Evolutionary conservation across 2,797 vertebrate species (phyloP).

Genomic region (Mycteria americana): DNA sequence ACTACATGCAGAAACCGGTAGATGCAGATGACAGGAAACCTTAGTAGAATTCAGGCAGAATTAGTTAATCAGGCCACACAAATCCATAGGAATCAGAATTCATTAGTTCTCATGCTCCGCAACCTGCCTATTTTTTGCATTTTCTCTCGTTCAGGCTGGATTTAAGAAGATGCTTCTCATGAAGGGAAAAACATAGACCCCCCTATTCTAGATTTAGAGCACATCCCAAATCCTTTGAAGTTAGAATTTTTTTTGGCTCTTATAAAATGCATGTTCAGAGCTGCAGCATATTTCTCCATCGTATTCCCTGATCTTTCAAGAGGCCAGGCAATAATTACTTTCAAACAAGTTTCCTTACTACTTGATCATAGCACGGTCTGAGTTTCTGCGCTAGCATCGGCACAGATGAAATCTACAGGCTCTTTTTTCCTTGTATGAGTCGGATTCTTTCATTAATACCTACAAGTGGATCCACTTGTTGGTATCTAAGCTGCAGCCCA

Average conservation of each 20-base stretch:
- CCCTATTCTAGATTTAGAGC: not conserved
- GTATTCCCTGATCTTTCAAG: not conserved
- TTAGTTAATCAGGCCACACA: not conserved
- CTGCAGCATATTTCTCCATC: not conserved
- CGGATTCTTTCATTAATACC: not conserved
- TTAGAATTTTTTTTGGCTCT: not conserved
- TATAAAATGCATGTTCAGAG: not conserved
- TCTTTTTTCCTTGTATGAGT: accelerated
- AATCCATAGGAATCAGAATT: not conserved
- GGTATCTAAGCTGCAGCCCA: not conserved
- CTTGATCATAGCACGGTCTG: not conserved
- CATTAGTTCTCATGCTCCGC: not conserved
- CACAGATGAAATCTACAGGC: not conserved
- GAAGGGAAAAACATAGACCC: not conserved
- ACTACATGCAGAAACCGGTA: not conserved
- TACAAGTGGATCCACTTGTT: not conserved
- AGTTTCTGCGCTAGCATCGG: not conserved
- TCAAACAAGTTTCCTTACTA: not conserved
- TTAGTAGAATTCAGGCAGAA: not conserved
- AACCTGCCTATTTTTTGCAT: not conserved
- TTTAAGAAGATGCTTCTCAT: not conserved
- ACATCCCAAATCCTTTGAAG: not conserved
- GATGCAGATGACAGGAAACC: not conserved
- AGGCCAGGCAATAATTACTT: not conserved
- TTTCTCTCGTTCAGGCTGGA: not conserved